These are phyloP conservation scores for Harlomillsia oculata DNA, from an alignment of 1,140 invertebrate genomes.

Conservation along the genomic window DNA sequence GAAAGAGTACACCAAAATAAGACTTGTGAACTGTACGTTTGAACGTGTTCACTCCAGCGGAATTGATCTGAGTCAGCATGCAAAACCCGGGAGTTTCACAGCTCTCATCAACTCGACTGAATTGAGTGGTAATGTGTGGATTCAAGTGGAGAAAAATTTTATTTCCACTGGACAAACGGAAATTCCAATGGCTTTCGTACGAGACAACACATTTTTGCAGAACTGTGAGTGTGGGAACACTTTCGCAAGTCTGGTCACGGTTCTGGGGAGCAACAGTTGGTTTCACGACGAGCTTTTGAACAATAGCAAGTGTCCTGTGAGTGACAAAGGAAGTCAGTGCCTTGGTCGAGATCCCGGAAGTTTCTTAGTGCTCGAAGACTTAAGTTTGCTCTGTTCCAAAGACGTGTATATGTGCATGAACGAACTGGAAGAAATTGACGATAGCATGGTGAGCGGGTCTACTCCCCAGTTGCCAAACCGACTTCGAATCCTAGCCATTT, in stretches of 20 bases:
- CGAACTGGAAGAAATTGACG: slow-evolving; percentile 15
- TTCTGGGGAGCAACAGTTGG: slow-evolving; percentile 22
- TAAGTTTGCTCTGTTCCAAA: slow-evolving; percentile 12
- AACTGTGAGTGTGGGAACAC: slow-evolving; percentile 24
- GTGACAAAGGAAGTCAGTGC: slow-evolving; percentile 19
- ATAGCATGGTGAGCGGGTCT: neutral
- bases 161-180: slow-evolving; percentile 21
- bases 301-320: slow-evolving; percentile 26
- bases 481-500: slow-evolving; percentile 26
- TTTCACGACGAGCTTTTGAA: slow-evolving; percentile 25
- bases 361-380: slow-evolving; percentile 13
- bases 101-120: slow-evolving; percentile 2
- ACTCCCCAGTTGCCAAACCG: slow-evolving; percentile 22
- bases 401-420: slow-evolving; percentile 22
- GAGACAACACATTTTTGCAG: slow-evolving; percentile 20
- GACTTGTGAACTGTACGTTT: slow-evolving; percentile 26
- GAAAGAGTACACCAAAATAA: slow-evolving; percentile 23
- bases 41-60: slow-evolving; percentile 17
- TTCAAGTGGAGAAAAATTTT: slow-evolving; percentile 22
- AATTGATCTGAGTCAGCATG: slow-evolving; percentile 26
- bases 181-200: slow-evolving; percentile 2
- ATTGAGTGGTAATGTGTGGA: slow-evolving; percentile 28
- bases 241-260: slow-evolving; percentile 7
- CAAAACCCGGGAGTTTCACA: neutral
- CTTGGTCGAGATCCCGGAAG: slow-evolving; percentile 6